Conservation (phyloP, 2,888 invertebrate genomes). For the Uropetala carovei region DNA sequence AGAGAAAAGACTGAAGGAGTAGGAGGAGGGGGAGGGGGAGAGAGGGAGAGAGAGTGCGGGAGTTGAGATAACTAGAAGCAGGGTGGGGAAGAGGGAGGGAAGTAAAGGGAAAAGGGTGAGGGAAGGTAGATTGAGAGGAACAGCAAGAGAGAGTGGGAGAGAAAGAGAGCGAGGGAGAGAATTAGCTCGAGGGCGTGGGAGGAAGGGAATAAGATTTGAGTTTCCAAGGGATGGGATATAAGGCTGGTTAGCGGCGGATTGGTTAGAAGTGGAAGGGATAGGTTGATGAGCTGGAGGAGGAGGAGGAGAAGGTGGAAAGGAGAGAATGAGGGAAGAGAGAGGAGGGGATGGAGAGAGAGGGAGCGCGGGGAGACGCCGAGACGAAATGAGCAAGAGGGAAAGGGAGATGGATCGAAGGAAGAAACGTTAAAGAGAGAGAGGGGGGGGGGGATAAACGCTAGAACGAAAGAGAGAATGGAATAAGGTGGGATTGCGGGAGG, state of each 20-base stretch:
- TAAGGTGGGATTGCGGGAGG: slow-evolving; percentile 11
- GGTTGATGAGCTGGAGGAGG: not conserved
- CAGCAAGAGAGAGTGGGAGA: not conserved
- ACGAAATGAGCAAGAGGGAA: not conserved
- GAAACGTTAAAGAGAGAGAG: not conserved
- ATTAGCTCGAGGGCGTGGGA: slow-evolving; percentile 48
- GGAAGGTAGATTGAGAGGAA: not conserved
- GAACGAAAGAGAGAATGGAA: not conserved
- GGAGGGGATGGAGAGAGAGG: not conserved
- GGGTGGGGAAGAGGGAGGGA: not conserved
- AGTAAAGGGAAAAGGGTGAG: not conserved
- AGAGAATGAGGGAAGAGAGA: not conserved
- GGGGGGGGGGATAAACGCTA: no score
- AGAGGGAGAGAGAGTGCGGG: not conserved
- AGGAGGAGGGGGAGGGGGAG: no score
- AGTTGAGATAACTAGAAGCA: not conserved
- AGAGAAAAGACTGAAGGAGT: not conserved
- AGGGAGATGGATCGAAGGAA: not conserved
- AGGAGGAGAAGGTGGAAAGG: not conserved
- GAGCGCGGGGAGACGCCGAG: not conserved
- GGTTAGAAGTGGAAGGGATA: slow-evolving; percentile 27
- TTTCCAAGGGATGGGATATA: slow-evolving; percentile 51
- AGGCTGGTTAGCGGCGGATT: slow-evolving; percentile 44
- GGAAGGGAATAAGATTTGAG: slow-evolving; percentile 61
- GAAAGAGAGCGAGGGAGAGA: not conserved